Conservation (phyloP, 2,888 invertebrate species). For the Tuta absoluta region DNA sequence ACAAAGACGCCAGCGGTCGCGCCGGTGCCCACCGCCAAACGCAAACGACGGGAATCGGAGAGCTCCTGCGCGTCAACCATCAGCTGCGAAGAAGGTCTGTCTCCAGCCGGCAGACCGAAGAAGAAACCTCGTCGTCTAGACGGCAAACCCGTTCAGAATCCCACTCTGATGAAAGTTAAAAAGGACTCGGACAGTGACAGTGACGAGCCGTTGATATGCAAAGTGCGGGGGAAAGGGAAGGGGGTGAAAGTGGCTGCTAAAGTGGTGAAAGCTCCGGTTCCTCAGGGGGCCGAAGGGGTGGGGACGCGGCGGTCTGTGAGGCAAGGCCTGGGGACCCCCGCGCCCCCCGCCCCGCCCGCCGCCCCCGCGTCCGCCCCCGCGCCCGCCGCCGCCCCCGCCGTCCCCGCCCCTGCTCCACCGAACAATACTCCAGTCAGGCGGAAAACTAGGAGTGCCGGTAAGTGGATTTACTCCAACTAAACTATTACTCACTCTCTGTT, state of each 20-base stretch:
- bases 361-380: constrained; percentile 34
- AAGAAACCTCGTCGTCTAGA: constrained; percentile 65
- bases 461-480: constrained; percentile 43
- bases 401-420: constrained; percentile 51
- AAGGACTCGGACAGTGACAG: constrained; percentile 89
- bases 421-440: constrained; percentile 66
- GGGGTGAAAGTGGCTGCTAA: constrained; percentile 41
- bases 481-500: too few species aligned
- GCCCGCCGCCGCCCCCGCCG: constrained; percentile 52
- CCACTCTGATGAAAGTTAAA: constrained; percentile 69
- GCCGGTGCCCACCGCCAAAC: constrained; percentile 80
- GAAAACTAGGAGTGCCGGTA: constrained; percentile 88
- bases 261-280: constrained; percentile 36
- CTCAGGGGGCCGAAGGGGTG: constrained; percentile 48
- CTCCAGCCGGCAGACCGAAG: constrained; percentile 61
- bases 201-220: constrained; percentile 89
- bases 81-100: constrained; percentile 80
- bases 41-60: constrained; percentile 90
- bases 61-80: constrained; percentile 85
- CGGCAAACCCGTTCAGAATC: constrained; percentile 57
- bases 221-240: constrained; percentile 80
- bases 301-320: constrained; percentile 81
- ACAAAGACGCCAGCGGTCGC: constrained; percentile 66
- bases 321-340: constrained; percentile 53
- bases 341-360: constrained; percentile 38